A percentile compares a stretch with the other conserved stretches of the same genome.
Evolutionary conservation across 2,888 invertebrate genomes (phyloP).

Genomic region (Chorisops tibialis): DNA sequence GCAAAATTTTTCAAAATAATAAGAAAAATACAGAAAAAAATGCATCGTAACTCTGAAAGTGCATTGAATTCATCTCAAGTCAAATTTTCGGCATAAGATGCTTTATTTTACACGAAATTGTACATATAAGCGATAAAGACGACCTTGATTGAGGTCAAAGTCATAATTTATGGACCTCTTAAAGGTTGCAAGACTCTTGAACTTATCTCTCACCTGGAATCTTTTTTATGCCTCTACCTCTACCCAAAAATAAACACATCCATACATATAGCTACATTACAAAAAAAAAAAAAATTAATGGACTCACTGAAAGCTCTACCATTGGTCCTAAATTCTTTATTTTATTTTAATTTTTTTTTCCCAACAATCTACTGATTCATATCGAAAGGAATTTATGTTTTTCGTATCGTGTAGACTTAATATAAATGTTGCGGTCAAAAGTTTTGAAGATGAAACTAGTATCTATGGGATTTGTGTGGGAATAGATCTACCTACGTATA

Average conservation of each 20-base stretch:
- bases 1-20: too few relatives aligned
- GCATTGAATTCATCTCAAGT: too few relatives aligned
- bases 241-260: not conserved
- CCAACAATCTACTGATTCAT: constrained; percentile 21
- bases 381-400: constrained; percentile 24
- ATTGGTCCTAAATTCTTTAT: constrained; percentile 16
- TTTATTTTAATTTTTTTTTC: not conserved
- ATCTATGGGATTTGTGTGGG: not conserved
- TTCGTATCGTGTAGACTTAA: not conserved
- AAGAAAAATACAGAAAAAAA: too few relatives aligned
- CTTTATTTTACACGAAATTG: too few relatives aligned
- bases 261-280: too few relatives aligned
- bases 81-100: too few relatives aligned
- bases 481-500: too few relatives aligned
- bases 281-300: constrained; percentile 13
- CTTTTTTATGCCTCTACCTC: not conserved
- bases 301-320: constrained; percentile 13
- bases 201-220: not conserved
- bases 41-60: too few relatives aligned
- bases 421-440: not conserved
- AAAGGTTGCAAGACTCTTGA: constrained; percentile 9
- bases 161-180: constrained; percentile 20
- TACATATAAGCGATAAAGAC: constrained; percentile 13
- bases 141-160: constrained; percentile 25
- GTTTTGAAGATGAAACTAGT: too few relatives aligned